Conservation (phyloP, 2,797 vertebrate species). For the Cyclura pinguis region DNA sequence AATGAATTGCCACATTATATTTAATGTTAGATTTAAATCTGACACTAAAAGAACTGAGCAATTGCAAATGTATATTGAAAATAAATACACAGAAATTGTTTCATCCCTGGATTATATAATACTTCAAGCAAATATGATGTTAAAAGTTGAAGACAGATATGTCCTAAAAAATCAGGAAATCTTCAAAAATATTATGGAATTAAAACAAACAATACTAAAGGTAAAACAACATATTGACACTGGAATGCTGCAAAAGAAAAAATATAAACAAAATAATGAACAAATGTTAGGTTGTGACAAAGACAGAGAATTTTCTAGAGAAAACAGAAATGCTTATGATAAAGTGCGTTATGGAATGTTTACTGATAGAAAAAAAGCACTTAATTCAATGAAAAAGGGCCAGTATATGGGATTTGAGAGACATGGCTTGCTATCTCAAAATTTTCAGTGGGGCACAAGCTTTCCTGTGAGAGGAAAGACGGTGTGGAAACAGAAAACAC, state of each 20-base stretch:
- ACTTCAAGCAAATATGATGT: constrained; percentile 2
- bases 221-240: constrained; percentile 13
- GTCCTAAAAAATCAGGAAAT: constrained; percentile 13
- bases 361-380: constrained; percentile 17
- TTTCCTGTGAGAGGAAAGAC: constrained; percentile 20
- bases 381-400: constrained; percentile 13
- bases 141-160: constrained; percentile 11
- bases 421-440: constrained; percentile 24
- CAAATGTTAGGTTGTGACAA: constrained; percentile 26
- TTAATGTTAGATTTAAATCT: constrained; percentile 32
- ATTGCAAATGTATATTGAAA: constrained; percentile 29
- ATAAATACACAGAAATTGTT: constrained; percentile 11
- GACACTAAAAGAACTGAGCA: constrained; percentile 14
- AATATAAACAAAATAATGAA: constrained; percentile 4
- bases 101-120: background rate
- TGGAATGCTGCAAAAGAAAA: background rate
- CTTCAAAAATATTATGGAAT: constrained; percentile 29
- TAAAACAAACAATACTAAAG: constrained; percentile 3
- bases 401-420: background rate
- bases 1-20: constrained; percentile 25
- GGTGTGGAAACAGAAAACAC: constrained; percentile 20
- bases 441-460: background rate
- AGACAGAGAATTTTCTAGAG: constrained; percentile 19
- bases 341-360: constrained; percentile 28
- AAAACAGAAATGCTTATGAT: background rate